These are phyloP conservation scores for Caenorhabditis imperialis DNA, from an alignment of 2,888 invertebrate genomes.

Conservation along the genomic window DNA sequence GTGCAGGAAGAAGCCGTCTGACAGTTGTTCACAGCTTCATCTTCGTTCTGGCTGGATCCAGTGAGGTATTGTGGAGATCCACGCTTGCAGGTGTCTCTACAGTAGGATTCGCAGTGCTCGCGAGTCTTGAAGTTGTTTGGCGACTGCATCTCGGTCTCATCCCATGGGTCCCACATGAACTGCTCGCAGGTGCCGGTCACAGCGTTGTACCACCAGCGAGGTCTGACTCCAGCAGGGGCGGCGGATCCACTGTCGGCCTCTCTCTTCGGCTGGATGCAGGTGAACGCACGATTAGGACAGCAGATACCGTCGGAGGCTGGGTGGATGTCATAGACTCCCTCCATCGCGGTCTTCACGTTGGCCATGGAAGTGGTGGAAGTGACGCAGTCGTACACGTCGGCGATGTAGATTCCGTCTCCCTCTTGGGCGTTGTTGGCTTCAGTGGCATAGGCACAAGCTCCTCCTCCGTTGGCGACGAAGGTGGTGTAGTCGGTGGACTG, in stretches of 20 bases:
- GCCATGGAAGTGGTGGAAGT: constrained; percentile 71
- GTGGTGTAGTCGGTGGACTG: constrained; percentile 74
- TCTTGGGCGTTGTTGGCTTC: constrained; percentile 63
- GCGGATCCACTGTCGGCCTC: constrained; percentile 76
- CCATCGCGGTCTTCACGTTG: constrained; percentile 77
- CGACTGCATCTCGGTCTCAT: constrained; percentile 76
- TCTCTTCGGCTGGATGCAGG: constrained; percentile 77
- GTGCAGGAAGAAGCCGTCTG: constrained; percentile 76
- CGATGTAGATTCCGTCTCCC: constrained; percentile 74
- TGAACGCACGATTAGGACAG: constrained; percentile 76
- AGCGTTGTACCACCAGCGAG: constrained; percentile 77
- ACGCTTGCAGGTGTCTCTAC: constrained; percentile 77
- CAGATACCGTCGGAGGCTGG: constrained; percentile 76
- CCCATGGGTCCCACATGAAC: constrained; percentile 78
- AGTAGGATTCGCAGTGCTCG: constrained; percentile 77
- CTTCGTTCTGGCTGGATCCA: constrained; percentile 72
- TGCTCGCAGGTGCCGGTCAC: constrained; percentile 77
- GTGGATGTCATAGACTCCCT: constrained; percentile 76
- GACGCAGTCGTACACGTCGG: constrained; percentile 76
- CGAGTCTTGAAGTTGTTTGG: constrained; percentile 78
- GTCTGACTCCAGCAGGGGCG: constrained; percentile 76
- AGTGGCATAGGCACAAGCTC: constrained; percentile 65
- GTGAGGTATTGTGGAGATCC: constrained; percentile 77
- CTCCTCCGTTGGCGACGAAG: constrained; percentile 75
- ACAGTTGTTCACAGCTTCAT: constrained; percentile 76